These are phyloP conservation scores for Rhinella marina DNA, from an alignment of 2,797 vertebrate genomes.

Conservation along the genomic window DNA sequence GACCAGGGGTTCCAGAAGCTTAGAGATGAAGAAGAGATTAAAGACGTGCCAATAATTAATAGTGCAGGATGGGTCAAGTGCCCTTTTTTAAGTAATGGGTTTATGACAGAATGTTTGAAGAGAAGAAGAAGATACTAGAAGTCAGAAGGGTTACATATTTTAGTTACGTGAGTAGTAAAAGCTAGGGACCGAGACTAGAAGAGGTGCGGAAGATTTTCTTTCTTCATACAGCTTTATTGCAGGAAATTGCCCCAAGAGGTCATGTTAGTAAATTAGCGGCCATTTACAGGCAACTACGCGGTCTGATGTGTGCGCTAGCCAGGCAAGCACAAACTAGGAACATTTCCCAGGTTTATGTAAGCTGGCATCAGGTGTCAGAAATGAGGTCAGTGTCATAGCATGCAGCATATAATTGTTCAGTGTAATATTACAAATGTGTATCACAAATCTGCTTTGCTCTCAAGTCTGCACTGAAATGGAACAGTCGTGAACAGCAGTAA, in stretches of 20 bases:
- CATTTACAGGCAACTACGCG: background rate
- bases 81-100: too few relatives aligned
- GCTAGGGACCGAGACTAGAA: too few relatives aligned
- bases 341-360: background rate
- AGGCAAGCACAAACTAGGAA: background rate
- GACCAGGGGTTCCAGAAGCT: too few relatives aligned
- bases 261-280: background rate
- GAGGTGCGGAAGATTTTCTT: too few relatives aligned
- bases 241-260: background rate
- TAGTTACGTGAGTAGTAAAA: too few relatives aligned
- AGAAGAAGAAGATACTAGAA: too few relatives aligned
- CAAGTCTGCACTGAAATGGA: constrained; percentile 26
- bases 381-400: constrained; percentile 33
- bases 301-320: background rate
- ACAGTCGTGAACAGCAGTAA: constrained; percentile 20
- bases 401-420: constrained; percentile 28
- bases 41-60: too few relatives aligned
- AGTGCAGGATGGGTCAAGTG: too few relatives aligned
- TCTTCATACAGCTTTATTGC: background rate
- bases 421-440: constrained; percentile 31
- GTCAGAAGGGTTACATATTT: too few relatives aligned
- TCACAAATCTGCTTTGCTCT: constrained; percentile 26
- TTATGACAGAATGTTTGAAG: too few relatives aligned
- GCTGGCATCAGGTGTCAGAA: constrained; percentile 48
- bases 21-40: too few relatives aligned